phyloP scores from a whole-genome alignment of 1,140 invertebrate genomes.

The Ptiloglossa arizonensis region DNA sequence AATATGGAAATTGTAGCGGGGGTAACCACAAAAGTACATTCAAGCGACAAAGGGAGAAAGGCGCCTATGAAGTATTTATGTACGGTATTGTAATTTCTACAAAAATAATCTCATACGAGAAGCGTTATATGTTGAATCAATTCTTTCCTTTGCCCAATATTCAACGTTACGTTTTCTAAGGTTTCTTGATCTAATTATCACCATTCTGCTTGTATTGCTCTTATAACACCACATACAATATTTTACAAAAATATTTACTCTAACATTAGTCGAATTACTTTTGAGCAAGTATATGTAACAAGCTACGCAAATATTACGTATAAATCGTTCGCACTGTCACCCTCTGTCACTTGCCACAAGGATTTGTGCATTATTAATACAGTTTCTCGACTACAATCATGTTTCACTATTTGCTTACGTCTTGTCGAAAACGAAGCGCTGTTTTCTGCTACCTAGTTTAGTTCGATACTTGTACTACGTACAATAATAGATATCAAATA shows the following conservation, averaged over 20 bases:
- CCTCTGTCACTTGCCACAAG: slow-evolving; percentile 60
- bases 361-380: slow-evolving; percentile 43
- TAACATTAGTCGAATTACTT: slow-evolving; percentile 50
- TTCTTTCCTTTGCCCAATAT: slow-evolving; percentile 38
- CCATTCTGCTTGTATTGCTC: slow-evolving; percentile 62
- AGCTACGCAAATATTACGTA: slow-evolving; percentile 29
- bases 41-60: slow-evolving; percentile 60
- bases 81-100: slow-evolving; percentile 53
- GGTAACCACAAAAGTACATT: slow-evolving; percentile 28
- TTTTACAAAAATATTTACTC: slow-evolving; percentile 75
- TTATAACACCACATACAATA: slow-evolving; percentile 36
- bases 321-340: slow-evolving; percentile 41
- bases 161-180: slow-evolving; percentile 37
- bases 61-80: neutral
- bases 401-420: slow-evolving; percentile 20
- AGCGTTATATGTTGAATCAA: slow-evolving; percentile 31
- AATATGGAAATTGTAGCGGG: slow-evolving; percentile 62
- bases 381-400: slow-evolving; percentile 38
- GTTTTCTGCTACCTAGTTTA: slow-evolving; percentile 44
- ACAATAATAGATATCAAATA: slow-evolving; percentile 62
- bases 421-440: slow-evolving; percentile 46
- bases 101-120: slow-evolving; percentile 73
- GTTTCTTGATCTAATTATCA: slow-evolving; percentile 28
- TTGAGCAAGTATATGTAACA: slow-evolving; percentile 61
- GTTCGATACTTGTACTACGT: slow-evolving; percentile 36